A percentile compares a stretch with the other conserved stretches of the same genome.
These are phyloP conservation scores for Melipona bicolor DNA, from an alignment of 2,888 invertebrate species.

Conservation along the genomic window DNA sequence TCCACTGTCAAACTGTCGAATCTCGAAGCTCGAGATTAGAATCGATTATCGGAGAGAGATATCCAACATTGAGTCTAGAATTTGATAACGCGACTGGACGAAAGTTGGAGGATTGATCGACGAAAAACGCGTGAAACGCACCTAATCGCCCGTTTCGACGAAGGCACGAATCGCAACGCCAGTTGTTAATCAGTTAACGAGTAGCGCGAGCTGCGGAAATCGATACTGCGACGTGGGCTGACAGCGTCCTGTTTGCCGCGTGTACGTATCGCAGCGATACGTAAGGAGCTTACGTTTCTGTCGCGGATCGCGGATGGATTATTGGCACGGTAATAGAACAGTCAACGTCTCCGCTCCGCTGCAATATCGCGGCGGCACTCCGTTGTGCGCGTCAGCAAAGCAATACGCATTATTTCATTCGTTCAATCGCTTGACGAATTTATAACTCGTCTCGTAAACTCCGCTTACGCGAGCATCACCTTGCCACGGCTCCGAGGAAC, in stretches of 20 bases:
- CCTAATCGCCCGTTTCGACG: conserved; percentile 7
- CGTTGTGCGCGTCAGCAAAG: background rate
- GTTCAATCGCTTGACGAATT: background rate
- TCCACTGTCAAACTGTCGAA: no score
- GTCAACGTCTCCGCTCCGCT: background rate
- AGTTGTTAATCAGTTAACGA: conserved; percentile 59
- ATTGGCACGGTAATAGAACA: conserved; percentile 2
- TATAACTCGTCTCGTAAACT: no score
- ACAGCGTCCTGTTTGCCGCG: conserved; percentile 3
- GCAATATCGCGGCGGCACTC: background rate
- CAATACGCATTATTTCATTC: background rate
- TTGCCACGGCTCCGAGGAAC: background rate
- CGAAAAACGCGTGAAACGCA: background rate
- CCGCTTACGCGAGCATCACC: background rate
- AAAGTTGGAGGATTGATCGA: no score
- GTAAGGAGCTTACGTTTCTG: conserved; percentile 4
- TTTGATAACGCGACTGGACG: no score
- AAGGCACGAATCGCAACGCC: conserved; percentile 46
- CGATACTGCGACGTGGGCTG: conserved; percentile 34
- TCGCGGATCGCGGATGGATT: conserved; percentile 16
- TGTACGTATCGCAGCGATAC: conserved; percentile 18
- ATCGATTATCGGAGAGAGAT: no score
- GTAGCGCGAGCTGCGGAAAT: conserved; percentile 37
- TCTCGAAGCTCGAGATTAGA: no score
- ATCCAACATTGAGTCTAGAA: no score